Evolutionary conservation across 2,113 vertebrate genomes (phyloP).

Genomic region (Penelope pileata): DNA sequence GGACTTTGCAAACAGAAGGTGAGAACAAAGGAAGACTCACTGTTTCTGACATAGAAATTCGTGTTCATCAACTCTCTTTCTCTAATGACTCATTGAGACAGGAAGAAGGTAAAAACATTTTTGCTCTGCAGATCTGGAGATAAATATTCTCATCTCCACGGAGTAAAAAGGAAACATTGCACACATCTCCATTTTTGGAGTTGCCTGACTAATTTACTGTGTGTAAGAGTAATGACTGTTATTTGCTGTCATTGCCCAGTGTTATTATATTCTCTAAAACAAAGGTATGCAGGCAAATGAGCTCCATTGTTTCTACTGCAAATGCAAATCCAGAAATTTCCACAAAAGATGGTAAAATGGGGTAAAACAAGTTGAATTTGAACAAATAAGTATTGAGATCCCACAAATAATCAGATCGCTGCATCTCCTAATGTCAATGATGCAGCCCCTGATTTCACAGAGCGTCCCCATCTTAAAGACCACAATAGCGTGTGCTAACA

Average conservation of each 20-base stretch:
- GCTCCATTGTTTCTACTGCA: background rate
- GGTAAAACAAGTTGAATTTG: background rate
- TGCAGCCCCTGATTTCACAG: background rate
- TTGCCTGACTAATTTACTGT: background rate
- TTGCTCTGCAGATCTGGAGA: constrained; percentile 20
- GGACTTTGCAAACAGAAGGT: constrained; percentile 62
- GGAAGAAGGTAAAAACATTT: constrained; percentile 32
- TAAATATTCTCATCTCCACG: background rate
- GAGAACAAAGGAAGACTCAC: constrained; percentile 50
- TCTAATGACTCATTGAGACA: constrained; percentile 34
- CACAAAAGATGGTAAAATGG: background rate
- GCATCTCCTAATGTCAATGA: background rate
- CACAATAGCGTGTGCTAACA: background rate
- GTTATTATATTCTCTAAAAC: background rate
- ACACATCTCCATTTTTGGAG: background rate
- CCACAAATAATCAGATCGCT: background rate
- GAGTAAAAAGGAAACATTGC: background rate
- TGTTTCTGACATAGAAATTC: constrained; percentile 54
- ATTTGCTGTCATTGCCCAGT: constrained; percentile 14
- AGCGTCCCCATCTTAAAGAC: background rate
- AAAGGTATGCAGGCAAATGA: background rate
- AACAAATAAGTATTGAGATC: background rate
- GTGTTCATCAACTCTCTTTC: constrained; percentile 52
- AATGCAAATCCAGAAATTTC: background rate
- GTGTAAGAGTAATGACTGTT: background rate